phyloP scores from a whole-genome alignment of 2,888 invertebrate species.

The Phorcus lineatus region DNA sequence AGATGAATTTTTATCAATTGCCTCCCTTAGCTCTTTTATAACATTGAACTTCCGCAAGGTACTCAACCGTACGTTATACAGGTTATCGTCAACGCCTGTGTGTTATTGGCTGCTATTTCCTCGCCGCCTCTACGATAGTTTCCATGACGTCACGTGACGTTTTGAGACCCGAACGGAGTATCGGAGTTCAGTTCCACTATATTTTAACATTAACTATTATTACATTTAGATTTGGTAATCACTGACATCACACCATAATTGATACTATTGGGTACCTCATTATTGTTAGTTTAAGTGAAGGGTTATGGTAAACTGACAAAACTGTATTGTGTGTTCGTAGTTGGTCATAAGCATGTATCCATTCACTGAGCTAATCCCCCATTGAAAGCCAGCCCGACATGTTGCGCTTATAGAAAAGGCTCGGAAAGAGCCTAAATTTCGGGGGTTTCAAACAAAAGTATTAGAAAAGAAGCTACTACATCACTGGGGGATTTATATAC shows the following conservation, averaged over 20 bases:
- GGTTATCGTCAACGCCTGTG: neutral
- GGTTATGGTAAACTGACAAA: neutral
- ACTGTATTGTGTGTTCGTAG: neutral
- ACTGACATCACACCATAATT: too few species aligned
- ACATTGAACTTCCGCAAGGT: neutral
- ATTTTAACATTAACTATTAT: neutral
- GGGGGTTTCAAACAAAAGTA: conserved; percentile 49
- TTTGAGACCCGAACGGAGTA: conserved; percentile 33
- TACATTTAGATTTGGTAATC: too few species aligned
- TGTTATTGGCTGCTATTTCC: conserved; percentile 30
- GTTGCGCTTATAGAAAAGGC: conserved; percentile 66
- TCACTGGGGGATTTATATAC: conserved; percentile 41
- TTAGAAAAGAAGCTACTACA: conserved; percentile 32
- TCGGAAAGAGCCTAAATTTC: conserved; percentile 64
- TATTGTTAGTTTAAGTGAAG: conserved; percentile 9
- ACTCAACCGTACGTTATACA: neutral
- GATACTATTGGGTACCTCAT: too few species aligned
- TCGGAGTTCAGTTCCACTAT: conserved; percentile 19
- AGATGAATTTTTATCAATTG: neutral
- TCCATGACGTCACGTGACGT: conserved; percentile 61
- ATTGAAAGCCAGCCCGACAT: conserved; percentile 55
- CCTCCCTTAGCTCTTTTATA: neutral
- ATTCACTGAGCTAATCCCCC: conserved; percentile 59
- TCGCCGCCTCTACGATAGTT: conserved; percentile 47
- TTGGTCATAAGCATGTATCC: conserved; percentile 12